phyloP scores from a whole-genome alignment of 2,888 invertebrate species.

The Stenolophus ochropezus region DNA sequence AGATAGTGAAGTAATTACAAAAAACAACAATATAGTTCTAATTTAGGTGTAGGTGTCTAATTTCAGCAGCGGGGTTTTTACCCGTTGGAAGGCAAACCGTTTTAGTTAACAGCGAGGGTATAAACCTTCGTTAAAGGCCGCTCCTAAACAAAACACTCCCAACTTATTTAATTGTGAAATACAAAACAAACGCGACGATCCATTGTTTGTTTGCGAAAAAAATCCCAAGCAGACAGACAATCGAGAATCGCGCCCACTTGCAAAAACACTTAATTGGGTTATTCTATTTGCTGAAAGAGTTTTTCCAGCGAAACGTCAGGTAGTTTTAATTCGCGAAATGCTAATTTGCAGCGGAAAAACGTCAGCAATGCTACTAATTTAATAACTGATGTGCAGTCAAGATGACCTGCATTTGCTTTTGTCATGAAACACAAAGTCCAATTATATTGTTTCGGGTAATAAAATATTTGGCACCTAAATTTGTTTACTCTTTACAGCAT shows the following conservation, averaged over 20 bases:
- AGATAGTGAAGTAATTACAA: background rate
- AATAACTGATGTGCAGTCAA: slow-evolving; percentile 10
- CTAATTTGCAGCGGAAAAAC: slow-evolving; percentile 38
- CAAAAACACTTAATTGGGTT: slow-evolving; percentile 59
- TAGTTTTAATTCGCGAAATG: slow-evolving; percentile 50
- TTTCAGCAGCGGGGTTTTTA: background rate
- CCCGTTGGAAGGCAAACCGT: background rate
- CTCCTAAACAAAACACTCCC: slow-evolving; percentile 52
- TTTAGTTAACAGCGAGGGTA: slow-evolving; percentile 8
- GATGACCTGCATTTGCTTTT: background rate
- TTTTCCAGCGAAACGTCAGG: slow-evolving; percentile 52
- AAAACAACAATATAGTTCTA: background rate
- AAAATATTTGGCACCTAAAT: background rate
- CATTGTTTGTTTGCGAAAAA: slow-evolving; percentile 48
- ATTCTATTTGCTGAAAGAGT: slow-evolving; percentile 56
- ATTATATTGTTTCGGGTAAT: too few species aligned
- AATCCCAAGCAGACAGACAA: slow-evolving; percentile 50
- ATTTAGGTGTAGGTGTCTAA: slow-evolving; percentile 31
- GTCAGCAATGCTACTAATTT: slow-evolving; percentile 1
- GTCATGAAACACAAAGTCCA: too few species aligned
- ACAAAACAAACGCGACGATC: slow-evolving; percentile 50
- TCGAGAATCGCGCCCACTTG: slow-evolving; percentile 40
- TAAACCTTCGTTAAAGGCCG: slow-evolving; percentile 42
- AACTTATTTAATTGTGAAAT: slow-evolving; percentile 59
- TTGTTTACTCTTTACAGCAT: background rate